Conservation (phyloP, 2,113 vertebrate species). For the Bathybates hornii region DNA sequence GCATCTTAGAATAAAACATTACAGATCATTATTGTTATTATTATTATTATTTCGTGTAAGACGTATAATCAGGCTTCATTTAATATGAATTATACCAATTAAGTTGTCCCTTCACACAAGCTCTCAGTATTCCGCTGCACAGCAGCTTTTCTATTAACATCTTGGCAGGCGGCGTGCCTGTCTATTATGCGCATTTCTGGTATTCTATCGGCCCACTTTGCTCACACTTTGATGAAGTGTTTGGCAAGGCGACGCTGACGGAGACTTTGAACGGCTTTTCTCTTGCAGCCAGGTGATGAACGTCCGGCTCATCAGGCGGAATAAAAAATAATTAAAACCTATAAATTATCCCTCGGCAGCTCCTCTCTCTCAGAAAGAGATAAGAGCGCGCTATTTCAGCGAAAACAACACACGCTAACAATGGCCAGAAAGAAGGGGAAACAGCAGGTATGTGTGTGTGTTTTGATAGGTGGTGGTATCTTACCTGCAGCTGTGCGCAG, state of each 20-base stretch:
- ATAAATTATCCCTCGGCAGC: conserved; percentile 85
- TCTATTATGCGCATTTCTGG: conserved; percentile 62
- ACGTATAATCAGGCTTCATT: neutral
- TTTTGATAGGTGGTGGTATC: neutral
- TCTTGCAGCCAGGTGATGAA: conserved; percentile 84
- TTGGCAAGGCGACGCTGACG: conserved; percentile 82
- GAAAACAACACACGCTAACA: conserved; percentile 79
- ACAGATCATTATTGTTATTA: neutral
- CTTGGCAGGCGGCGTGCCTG: conserved; percentile 70
- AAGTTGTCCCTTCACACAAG: conserved; percentile 79
- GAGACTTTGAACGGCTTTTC: conserved; percentile 80
- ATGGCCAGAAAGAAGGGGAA: conserved; percentile 76
- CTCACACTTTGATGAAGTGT: conserved; percentile 81
- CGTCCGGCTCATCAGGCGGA: conserved; percentile 86
- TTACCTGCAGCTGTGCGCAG: neutral
- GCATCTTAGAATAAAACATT: neutral
- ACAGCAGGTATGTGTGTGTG: neutral
- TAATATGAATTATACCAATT: conserved; percentile 78
- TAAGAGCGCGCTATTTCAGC: conserved; percentile 76
- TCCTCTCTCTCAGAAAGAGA: conserved; percentile 77
- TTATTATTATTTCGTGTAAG: neutral
- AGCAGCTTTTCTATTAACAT: conserved; percentile 74
- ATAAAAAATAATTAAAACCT: conserved; percentile 91
- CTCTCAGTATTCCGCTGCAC: neutral
- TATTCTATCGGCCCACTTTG: conserved; percentile 29